A percentile compares a stretch with the other conserved stretches of the same genome.
These are phyloP conservation scores for Samia ricini DNA, from an alignment of 1,140 invertebrate species.

Conservation along the genomic window DNA sequence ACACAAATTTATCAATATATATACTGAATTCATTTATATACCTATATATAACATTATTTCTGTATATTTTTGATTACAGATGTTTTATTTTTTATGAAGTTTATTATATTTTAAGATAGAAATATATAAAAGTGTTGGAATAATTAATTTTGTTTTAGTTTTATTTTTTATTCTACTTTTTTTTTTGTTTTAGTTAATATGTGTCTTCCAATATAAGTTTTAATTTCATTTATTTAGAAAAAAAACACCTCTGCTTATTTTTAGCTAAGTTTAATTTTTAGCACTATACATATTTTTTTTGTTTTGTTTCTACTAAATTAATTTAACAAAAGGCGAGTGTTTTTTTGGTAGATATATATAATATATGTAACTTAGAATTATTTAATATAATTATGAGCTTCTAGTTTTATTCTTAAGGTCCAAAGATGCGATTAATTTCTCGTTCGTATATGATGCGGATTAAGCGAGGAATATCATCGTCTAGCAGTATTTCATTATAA, in stretches of 20 bases:
- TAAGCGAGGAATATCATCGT: constrained; percentile 28
- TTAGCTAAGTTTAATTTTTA: constrained; percentile 47
- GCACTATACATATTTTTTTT: neutral
- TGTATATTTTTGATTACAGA: constrained; percentile 66
- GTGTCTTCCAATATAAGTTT: constrained; percentile 47
- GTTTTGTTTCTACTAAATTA: constrained; percentile 20
- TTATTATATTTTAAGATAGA: constrained; percentile 1
- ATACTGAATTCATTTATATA: constrained; percentile 14
- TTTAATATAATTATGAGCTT: constrained; percentile 41
- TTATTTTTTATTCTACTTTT: constrained; percentile 13
- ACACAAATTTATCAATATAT: too few relatives aligned
- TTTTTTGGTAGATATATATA: constrained; percentile 36
- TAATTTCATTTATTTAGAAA: constrained; percentile 28
- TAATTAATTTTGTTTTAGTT: constrained; percentile 3
- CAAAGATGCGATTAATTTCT: constrained; percentile 49
- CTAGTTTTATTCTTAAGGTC: constrained; percentile 63
- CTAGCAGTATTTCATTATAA: constrained; percentile 58
- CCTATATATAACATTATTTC: constrained; percentile 32
- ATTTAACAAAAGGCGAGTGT: constrained; percentile 38
- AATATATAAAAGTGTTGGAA: neutral
- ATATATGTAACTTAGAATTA: constrained; percentile 31
- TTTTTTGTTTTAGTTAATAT: constrained; percentile 32
- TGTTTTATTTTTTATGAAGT: constrained; percentile 16
- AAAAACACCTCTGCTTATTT: constrained; percentile 27
- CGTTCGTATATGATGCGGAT: constrained; percentile 50